phyloP scores from a whole-genome alignment of 2,888 invertebrate genomes.

The Cancer borealis region DNA sequence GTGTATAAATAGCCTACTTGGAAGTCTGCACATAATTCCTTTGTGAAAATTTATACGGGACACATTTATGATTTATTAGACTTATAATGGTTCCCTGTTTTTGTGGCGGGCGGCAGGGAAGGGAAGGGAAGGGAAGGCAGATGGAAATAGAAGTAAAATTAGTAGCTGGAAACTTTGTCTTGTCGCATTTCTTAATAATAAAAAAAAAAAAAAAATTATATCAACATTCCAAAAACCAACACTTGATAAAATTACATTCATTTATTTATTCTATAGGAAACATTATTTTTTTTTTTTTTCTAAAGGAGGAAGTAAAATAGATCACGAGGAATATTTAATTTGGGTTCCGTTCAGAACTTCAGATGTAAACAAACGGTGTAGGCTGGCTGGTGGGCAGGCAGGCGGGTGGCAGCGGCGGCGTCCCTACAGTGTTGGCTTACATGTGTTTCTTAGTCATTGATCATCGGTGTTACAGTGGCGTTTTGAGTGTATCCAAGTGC shows the following conservation, averaged over 20 bases:
- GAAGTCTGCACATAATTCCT: background rate
- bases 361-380: background rate
- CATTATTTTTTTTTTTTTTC: background rate
- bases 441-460: background rate
- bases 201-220: no score
- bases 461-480: background rate
- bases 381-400: no score
- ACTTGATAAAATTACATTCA: no score
- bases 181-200: background rate
- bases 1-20: background rate
- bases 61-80: slow-evolving; percentile 29
- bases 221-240: background rate
- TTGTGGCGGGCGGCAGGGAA: background rate
- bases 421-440: no score
- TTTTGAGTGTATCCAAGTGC: background rate
- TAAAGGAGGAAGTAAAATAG: background rate
- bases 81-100: background rate
- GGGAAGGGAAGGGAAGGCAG: background rate
- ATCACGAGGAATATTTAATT: no score
- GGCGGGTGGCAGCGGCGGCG: no score
- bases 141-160: background rate
- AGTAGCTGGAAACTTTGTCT: background rate
- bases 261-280: no score
- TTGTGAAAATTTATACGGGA: background rate
- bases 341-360: no score